Percentiles rank a stretch among this genome's conserved stretches.
These are phyloP conservation scores for Mizuhopecten yessoensis DNA, from an alignment of 1,140 invertebrate species.

Conservation along the genomic window DNA sequence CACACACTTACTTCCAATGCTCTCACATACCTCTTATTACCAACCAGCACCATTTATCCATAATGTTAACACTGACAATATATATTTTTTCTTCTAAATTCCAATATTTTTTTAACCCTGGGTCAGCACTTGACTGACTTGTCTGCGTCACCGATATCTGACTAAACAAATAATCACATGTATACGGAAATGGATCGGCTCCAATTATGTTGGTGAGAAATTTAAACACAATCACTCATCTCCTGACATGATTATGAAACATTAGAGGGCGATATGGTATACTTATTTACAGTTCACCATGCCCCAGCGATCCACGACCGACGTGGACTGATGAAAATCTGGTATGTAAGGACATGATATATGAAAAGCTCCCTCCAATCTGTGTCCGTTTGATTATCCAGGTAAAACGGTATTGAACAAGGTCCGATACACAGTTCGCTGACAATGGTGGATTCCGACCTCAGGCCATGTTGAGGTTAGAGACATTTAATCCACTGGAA, in stretches of 20 bases:
- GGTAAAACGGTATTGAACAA: background rate
- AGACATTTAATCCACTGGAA: slow-evolving; percentile 23
- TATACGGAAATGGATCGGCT: background rate
- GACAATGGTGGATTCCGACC: background rate
- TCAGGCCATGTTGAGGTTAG: slow-evolving; percentile 4
- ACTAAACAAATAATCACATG: background rate
- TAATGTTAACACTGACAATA: background rate
- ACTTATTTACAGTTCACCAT: slow-evolving; percentile 29
- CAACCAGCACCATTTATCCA: background rate
- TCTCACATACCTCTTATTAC: background rate
- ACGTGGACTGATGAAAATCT: background rate
- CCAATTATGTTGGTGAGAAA: slow-evolving; percentile 26
- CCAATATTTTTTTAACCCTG: background rate
- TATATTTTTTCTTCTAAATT: background rate
- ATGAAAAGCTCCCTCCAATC: background rate
- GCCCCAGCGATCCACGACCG: background rate
- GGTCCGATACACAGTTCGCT: background rate
- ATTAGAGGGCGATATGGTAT: background rate
- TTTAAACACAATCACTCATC: slow-evolving; percentile 10
- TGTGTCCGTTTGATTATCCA: slow-evolving; percentile 24
- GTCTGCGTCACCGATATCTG: background rate
- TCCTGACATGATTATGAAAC: slow-evolving; percentile 33
- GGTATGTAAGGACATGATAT: background rate
- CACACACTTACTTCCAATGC: background rate
- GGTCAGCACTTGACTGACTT: background rate